These are phyloP conservation scores for Zaprionus bogoriensis DNA, from an alignment of 2,888 invertebrate species.

Conservation along the genomic window DNA sequence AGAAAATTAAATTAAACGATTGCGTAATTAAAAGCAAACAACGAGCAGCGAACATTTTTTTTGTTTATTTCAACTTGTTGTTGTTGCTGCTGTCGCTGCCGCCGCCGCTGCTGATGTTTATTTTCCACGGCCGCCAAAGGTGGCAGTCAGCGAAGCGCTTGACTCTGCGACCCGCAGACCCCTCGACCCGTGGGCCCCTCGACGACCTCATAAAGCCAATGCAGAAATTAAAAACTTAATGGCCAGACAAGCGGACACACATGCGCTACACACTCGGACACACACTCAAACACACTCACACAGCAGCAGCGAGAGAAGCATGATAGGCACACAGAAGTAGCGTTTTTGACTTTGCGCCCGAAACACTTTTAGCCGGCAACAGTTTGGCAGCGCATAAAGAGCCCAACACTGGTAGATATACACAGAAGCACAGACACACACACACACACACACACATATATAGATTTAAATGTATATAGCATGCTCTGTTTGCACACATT, in stretches of 20 bases:
- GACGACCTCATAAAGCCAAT: constrained; percentile 20
- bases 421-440: no score
- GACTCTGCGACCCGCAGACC: background rate
- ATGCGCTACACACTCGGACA: background rate
- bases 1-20: constrained; percentile 55
- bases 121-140: constrained; percentile 22
- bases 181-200: background rate
- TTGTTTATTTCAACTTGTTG: constrained; percentile 19
- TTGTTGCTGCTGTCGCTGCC: background rate
- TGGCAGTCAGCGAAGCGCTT: constrained; percentile 14
- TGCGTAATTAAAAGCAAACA: constrained; percentile 73
- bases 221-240: constrained; percentile 69
- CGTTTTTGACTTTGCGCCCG: background rate
- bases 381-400: background rate
- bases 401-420: no score
- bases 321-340: background rate
- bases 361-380: background rate
- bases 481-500: no score
- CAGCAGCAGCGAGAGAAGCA: no score
- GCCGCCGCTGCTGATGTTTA: background rate
- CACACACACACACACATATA: no score
- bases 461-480: no score
- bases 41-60: constrained; percentile 19
- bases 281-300: background rate
- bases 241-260: constrained; percentile 31